Percentiles rank a stretch among this genome's conserved stretches.
These are phyloP conservation scores for Diogma glabrata DNA, from an alignment of 2,888 invertebrate species.

Conservation along the genomic window DNA sequence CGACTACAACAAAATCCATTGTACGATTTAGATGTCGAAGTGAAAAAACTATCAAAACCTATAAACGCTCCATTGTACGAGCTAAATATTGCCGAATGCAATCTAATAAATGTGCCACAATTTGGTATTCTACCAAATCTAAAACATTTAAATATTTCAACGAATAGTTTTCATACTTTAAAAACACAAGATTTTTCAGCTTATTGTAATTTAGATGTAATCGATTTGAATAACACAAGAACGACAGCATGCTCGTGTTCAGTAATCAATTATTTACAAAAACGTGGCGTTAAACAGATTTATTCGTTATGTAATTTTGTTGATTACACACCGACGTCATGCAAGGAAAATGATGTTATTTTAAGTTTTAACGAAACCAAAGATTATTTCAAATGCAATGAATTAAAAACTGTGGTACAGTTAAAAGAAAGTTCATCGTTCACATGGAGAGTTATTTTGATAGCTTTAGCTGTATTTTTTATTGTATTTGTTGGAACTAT, in stretches of 20 bases:
- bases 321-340: background rate
- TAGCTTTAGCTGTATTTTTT: background rate
- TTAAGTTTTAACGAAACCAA: background rate
- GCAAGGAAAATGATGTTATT: background rate
- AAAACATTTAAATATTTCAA: conserved; percentile 42
- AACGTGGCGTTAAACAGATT: background rate
- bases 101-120: conserved; percentile 39
- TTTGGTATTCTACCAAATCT: conserved; percentile 42
- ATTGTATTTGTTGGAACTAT: conserved; percentile 24
- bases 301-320: background rate
- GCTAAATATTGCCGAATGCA: conserved; percentile 42
- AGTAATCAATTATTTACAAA: background rate
- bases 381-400: background rate
- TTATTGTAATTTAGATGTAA: conserved; percentile 41
- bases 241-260: conserved; percentile 11
- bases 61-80: conserved; percentile 39
- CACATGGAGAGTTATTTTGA: background rate
- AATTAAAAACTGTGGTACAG: background rate
- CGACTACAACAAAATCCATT: conserved; percentile 43
- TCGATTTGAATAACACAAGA: conserved; percentile 32
- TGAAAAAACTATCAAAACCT: conserved; percentile 37
- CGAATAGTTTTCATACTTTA: conserved; percentile 41
- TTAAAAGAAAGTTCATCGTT: background rate
- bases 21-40: conserved; percentile 33
- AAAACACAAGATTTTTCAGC: conserved; percentile 39